Conservation (phyloP, 2,797 vertebrate genomes). For the Phyllotis vaccarum region DNA sequence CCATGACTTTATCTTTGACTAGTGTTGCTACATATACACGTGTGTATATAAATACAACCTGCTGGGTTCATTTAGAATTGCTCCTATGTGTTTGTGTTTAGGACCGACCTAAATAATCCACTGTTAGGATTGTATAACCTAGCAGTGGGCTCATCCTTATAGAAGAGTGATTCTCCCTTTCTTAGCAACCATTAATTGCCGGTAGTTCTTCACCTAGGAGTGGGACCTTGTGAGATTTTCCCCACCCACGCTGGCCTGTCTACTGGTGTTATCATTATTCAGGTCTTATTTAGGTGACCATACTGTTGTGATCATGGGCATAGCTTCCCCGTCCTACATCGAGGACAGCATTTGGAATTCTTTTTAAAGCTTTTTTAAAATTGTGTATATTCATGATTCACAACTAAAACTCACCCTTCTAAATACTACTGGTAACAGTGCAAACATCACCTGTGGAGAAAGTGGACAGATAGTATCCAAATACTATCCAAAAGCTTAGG, state of each 20-base stretch:
- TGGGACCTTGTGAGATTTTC: background rate
- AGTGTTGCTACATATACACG: background rate
- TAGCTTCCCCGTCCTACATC: too few species aligned
- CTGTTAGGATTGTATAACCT: background rate
- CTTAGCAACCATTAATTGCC: background rate
- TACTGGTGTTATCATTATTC: background rate
- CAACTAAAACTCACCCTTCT: background rate
- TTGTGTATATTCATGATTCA: background rate
- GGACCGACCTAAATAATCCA: too few species aligned
- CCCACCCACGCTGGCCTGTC: background rate
- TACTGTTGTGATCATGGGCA: background rate
- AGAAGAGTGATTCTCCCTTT: background rate
- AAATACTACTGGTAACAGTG: background rate
- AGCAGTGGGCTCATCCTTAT: background rate
- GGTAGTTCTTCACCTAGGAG: background rate
- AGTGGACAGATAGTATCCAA: background rate
- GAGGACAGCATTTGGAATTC: background rate
- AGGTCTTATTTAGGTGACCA: background rate
- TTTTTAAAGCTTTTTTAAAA: background rate
- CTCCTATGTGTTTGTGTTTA: background rate
- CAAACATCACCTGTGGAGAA: background rate
- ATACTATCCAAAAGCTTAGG: background rate
- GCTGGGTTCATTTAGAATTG: background rate
- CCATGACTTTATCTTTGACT: background rate
- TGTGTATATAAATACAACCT: background rate